Evolutionary conservation across 2,113 vertebrate species (phyloP).

Genomic region (Hippocampus abdominalis): DNA sequence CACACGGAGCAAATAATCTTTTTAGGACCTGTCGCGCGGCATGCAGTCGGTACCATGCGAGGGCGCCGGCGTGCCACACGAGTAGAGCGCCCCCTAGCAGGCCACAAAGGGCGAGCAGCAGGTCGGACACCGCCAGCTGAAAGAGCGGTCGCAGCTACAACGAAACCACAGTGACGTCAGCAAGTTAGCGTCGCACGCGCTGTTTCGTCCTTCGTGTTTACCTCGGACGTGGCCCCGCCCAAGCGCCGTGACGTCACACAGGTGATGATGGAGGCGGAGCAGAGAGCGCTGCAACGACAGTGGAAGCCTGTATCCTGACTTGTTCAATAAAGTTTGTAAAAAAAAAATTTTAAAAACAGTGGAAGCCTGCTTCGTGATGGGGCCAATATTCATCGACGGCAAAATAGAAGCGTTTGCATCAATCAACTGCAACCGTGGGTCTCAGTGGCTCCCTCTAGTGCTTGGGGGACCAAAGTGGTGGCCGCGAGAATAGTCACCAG

Average conservation of each 20-base stretch:
- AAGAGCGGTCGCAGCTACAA: slow-evolving; percentile 79
- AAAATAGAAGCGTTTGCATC: no score
- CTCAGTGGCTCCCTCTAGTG: no score
- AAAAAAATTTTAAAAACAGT: no score
- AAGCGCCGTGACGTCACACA: slow-evolving; percentile 52
- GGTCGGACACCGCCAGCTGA: slow-evolving; percentile 81
- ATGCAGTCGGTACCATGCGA: slow-evolving; percentile 80
- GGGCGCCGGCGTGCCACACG: slow-evolving; percentile 41
- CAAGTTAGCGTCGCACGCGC: no score
- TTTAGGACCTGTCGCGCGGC: slow-evolving; percentile 72
- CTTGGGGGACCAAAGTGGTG: no score
- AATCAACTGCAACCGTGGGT: no score
- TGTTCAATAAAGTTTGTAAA: no score
- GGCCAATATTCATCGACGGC: no score
- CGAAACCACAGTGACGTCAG: not conserved
- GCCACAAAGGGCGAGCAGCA: slow-evolving; percentile 82
- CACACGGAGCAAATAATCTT: no score
- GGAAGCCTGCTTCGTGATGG: not conserved
- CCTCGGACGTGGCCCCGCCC: slow-evolving; percentile 53
- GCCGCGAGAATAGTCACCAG: no score
- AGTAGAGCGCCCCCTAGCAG: slow-evolving; percentile 75
- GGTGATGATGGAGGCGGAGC: slow-evolving; percentile 65
- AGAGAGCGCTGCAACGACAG: slow-evolving; percentile 46
- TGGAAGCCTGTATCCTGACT: not conserved
- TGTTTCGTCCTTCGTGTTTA: slow-evolving; percentile 11